A percentile compares a stretch with the other conserved stretches of the same genome.
phyloP scores from a whole-genome alignment of 2,888 invertebrate genomes.

The Temnothorax unifasciatus region DNA sequence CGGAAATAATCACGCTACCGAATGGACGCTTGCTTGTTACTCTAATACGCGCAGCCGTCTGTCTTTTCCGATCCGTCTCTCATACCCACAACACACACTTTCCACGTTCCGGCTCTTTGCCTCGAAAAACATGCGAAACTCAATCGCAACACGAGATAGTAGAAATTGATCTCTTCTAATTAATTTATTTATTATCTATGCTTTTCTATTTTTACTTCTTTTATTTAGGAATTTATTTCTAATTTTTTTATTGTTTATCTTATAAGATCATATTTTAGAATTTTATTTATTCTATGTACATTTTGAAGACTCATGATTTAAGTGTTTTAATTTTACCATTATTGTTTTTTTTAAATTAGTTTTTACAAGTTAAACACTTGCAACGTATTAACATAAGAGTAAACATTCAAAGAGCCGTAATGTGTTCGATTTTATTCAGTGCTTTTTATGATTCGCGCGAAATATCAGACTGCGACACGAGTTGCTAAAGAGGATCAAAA shows the following conservation, averaged over 20 bases:
- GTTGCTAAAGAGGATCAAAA: constrained; percentile 28
- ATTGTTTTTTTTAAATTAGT: not conserved
- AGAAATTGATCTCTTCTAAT: not conserved
- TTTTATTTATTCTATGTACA: not conserved
- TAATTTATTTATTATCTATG: not conserved
- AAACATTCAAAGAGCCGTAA: constrained; percentile 5
- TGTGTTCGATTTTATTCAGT: not conserved
- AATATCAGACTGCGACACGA: constrained; percentile 21
- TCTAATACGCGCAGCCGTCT: constrained; percentile 36
- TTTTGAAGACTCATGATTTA: not conserved
- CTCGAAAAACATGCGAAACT: not conserved
- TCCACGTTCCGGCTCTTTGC: not conserved
- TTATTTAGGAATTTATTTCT: not conserved
- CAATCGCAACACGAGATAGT: not conserved
- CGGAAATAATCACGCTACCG: constrained; percentile 49
- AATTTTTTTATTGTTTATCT: not conserved
- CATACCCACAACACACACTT: not conserved
- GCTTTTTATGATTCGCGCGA: constrained; percentile 16
- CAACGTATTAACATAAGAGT: not conserved
- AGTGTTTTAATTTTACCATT: not conserved
- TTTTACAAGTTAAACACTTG: not conserved
- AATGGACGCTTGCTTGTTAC: constrained; percentile 51
- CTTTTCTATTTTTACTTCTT: not conserved
- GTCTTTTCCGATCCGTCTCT: constrained; percentile 22
- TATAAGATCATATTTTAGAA: not conserved